Evolutionary conservation across 92 coral and sea anemone species (phyloP).

Genomic region (Siderastrea radians): DNA sequence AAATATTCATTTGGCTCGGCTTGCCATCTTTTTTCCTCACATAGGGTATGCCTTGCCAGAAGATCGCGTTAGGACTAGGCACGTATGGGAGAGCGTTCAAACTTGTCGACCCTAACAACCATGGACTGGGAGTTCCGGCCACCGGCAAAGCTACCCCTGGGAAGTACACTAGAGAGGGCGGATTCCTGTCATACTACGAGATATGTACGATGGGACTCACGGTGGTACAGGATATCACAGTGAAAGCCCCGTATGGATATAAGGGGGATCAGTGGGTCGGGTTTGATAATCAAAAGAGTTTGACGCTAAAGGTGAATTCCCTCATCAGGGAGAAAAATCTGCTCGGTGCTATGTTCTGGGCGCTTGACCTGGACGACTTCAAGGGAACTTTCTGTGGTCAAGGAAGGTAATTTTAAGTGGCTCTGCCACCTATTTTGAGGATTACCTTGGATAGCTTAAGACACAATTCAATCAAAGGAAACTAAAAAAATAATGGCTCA

Average conservation of each 20-base stretch:
- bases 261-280: constrained; percentile 82
- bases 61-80: constrained; percentile 86
- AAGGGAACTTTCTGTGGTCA: constrained; percentile 64
- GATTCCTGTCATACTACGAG: constrained; percentile 82
- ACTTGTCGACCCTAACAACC: constrained; percentile 50
- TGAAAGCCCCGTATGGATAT: constrained; percentile 89
- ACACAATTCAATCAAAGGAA: too few species aligned
- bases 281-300: constrained; percentile 75
- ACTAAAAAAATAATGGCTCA: too few species aligned
- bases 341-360: constrained; percentile 91
- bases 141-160: constrained; percentile 66
- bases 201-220: constrained; percentile 70
- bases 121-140: constrained; percentile 83
- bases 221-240: constrained; percentile 58
- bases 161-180: constrained; percentile 73
- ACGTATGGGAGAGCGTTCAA: constrained; percentile 83
- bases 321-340: constrained; percentile 68
- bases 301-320: constrained; percentile 69
- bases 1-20: neutral
- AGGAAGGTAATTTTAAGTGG: constrained; percentile 41
- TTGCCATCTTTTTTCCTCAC: neutral
- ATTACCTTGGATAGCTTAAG: too few species aligned
- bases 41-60: constrained; percentile 77
- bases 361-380: constrained; percentile 85
- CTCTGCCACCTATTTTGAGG: neutral